phyloP scores from a whole-genome alignment of 2,888 invertebrate species.

The Stenurella melanura region DNA sequence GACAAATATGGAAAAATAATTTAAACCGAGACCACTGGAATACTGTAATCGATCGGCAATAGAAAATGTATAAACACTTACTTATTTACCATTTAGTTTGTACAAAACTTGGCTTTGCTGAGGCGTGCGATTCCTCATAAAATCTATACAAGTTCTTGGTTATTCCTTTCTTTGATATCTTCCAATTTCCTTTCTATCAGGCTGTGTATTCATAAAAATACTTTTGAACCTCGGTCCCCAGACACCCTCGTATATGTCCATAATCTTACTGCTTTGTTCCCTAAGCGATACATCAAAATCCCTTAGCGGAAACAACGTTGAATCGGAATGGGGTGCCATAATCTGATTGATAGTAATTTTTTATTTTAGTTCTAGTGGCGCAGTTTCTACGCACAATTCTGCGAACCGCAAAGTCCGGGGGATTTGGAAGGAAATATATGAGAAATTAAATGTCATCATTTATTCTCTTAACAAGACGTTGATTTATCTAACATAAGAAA shows the following conservation, averaged over 20 bases:
- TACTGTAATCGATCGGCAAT: too few relatives aligned
- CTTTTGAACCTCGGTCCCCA: neutral
- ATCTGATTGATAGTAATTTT: slow-evolving; percentile 7
- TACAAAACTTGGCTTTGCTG: too few relatives aligned
- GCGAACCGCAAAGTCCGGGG: neutral
- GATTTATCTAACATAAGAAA: neutral
- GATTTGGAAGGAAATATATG: neutral
- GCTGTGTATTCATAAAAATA: neutral
- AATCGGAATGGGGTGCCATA: slow-evolving; percentile 7
- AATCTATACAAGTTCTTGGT: neutral
- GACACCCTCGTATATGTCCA: neutral
- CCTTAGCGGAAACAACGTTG: neutral
- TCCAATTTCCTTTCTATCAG: neutral
- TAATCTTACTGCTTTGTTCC: neutral
- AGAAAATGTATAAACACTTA: too few relatives aligned
- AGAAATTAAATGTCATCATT: slow-evolving; percentile 1
- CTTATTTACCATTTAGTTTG: too few relatives aligned
- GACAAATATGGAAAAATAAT: too few relatives aligned
- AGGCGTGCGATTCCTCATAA: neutral
- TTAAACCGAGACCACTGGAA: too few relatives aligned
- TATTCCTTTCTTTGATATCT: neutral
- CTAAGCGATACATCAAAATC: slow-evolving; percentile 1
- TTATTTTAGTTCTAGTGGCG: neutral
- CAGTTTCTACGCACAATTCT: neutral
- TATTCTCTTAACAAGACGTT: neutral